A percentile compares a stretch with the other conserved stretches of the same genome.
Conservation (phyloP, 2,113 vertebrate species). For the Strix aluco region DNA sequence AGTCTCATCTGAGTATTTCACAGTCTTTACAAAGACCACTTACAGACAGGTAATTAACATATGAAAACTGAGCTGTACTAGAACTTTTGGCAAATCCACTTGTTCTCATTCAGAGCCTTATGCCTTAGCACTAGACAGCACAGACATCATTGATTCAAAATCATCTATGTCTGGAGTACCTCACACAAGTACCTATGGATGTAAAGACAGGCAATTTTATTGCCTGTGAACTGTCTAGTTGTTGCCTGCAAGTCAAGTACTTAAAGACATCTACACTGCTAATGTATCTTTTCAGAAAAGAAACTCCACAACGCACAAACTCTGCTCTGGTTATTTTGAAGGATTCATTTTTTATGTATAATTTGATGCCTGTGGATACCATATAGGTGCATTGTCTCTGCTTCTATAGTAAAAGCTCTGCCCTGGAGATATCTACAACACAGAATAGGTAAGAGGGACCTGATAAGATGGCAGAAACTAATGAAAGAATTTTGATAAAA, state of each 20-base stretch:
- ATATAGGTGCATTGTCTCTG: background rate
- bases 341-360: background rate
- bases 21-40: background rate
- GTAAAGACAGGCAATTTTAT: background rate
- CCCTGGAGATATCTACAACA: background rate
- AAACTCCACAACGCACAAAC: background rate
- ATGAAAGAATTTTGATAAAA: background rate
- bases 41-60: background rate
- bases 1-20: background rate
- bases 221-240: background rate
- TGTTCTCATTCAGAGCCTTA: background rate
- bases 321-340: background rate
- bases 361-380: background rate
- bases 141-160: background rate
- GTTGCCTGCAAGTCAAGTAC: background rate
- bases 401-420: background rate
- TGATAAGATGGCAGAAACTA: background rate
- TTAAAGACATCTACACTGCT: background rate
- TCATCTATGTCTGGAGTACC: background rate
- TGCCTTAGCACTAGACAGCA: background rate
- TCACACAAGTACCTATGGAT: background rate
- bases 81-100: conserved; percentile 3
- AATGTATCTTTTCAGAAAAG: background rate
- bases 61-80: background rate
- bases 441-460: background rate